phyloP scores from a whole-genome alignment of 1,140 invertebrate species.

The Eciton burchellii region DNA sequence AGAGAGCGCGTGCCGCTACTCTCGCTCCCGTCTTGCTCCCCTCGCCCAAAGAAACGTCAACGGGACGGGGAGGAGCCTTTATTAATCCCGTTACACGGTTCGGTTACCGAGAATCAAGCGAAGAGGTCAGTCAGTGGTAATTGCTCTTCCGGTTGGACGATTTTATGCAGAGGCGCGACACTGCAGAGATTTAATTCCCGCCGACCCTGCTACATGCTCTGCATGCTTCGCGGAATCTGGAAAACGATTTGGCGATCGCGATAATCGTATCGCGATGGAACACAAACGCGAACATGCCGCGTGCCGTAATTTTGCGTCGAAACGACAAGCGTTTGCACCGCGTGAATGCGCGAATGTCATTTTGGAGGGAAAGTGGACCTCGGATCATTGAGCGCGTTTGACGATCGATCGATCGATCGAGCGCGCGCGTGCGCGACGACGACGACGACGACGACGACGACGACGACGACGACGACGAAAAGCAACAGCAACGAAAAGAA shows the following conservation, averaged over 20 bases:
- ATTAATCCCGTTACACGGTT: constrained; percentile 79
- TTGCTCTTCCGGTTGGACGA: constrained; percentile 75
- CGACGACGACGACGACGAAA: too few species aligned
- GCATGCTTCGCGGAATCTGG: too few species aligned
- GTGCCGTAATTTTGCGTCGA: too few species aligned
- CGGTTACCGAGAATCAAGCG: constrained; percentile 57
- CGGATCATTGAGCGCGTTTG: constrained; percentile 35
- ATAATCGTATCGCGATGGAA: too few species aligned
- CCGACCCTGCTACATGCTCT: too few species aligned
- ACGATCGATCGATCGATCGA: constrained; percentile 61
- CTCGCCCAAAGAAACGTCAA: constrained; percentile 60
- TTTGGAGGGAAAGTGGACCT: too few species aligned
- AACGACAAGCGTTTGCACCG: too few species aligned
- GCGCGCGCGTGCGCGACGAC: too few species aligned
- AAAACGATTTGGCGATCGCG: too few species aligned
- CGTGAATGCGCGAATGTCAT: constrained; percentile 14
- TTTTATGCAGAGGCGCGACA: constrained; percentile 58
- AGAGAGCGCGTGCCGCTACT: constrained; percentile 46
- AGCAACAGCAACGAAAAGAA: constrained; percentile 26
- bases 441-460: too few species aligned
- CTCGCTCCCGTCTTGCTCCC: background rate
- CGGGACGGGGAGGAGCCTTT: constrained; percentile 76
- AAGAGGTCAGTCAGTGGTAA: constrained; percentile 78
- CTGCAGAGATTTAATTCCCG: constrained; percentile 69
- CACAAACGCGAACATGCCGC: too few species aligned